Evolutionary conservation across 2,113 vertebrate genomes (phyloP), one percentile per base, ranked within the genome.

Genomic region (Anguilla japonica): DNA sequence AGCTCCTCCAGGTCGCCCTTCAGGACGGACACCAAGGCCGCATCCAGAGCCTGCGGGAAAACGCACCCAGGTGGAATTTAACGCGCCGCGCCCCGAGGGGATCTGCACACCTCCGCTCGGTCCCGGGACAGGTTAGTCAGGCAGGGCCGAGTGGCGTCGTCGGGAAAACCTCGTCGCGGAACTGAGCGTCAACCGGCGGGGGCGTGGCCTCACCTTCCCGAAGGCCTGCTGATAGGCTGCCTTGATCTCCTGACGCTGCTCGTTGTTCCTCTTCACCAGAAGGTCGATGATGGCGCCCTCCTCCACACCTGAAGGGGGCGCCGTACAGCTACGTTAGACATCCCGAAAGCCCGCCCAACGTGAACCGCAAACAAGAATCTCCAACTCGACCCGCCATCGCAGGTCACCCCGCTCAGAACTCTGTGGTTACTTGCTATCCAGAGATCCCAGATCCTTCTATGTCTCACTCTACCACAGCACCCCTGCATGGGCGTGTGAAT

Each of bases 161-260:
- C 34, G 0, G 0, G 34, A 34, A 34, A 34, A 34, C 34, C 34
- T 34, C 34, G 34, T 34, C 34, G 34, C 34, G 34, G 34, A 34
- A 34, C 34, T 34, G 34, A 34, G 34, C 34, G 34, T 34, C 34
- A 34, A 34, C 34, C 34, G 34, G 34, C 34, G n/a, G n/a, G 71
- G 29, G 71, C 2, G 22, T n/a, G 9, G 78, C 50, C 90, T 91
- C 90, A 98, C 97, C 94, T 97, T 93, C 86, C 97, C 97, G 56
- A 91, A 91, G 22, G 92, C 89, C 6, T 96, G 94, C 82, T 97
- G 95, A 88, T 97, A 99, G 0, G 96, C 96, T 0, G 90, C 92
- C 92, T 97, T 97, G 90, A 99, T 98, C 89, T 96, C 95, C 82
- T 99, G 98, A 29, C 97, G 96, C 89, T 99, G 97, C 11, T 92